A percentile compares a stretch with the other conserved stretches of the same genome.
phyloP scores from a whole-genome alignment of 2,888 invertebrate genomes.

The Xestia c-nigrum region DNA sequence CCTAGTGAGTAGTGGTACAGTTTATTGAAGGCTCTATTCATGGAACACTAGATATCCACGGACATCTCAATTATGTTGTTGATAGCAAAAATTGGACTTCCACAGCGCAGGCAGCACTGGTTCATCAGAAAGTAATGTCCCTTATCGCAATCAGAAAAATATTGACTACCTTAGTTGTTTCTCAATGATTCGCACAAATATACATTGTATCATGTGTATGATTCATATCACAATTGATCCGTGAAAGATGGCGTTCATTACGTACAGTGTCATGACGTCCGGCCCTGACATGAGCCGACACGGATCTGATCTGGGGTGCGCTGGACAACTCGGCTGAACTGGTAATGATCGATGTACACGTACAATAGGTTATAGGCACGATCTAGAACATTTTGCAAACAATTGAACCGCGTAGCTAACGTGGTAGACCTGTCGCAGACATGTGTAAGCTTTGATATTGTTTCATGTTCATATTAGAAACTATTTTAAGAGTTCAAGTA shows the following conservation, averaged over 20 bases:
- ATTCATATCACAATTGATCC: conserved; percentile 31
- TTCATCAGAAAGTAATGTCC: background rate
- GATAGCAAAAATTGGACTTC: background rate
- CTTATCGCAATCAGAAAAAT: background rate
- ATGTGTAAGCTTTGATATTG: background rate
- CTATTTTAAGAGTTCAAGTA: background rate
- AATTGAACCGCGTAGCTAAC: background rate
- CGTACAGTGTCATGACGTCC: background rate
- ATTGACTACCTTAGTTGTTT: background rate
- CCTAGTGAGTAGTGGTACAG: background rate
- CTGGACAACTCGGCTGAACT: conserved; percentile 15
- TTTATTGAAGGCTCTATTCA: background rate
- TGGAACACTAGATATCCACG: background rate
- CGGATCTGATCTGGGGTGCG: conserved; percentile 22
- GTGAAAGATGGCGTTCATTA: conserved; percentile 26
- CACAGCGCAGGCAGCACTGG: background rate
- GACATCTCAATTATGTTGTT: background rate
- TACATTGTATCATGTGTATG: background rate
- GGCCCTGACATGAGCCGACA: conserved; percentile 17
- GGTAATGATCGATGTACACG: background rate
- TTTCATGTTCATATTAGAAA: background rate
- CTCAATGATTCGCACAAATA: background rate
- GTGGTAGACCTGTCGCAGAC: background rate
- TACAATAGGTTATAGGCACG: conserved; percentile 1
- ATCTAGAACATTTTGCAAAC: background rate